Evolutionary conservation across 2,888 invertebrate species (phyloP), one percentile per base, ranked within the genome.

Genomic region (Conus canariensis): DNA sequence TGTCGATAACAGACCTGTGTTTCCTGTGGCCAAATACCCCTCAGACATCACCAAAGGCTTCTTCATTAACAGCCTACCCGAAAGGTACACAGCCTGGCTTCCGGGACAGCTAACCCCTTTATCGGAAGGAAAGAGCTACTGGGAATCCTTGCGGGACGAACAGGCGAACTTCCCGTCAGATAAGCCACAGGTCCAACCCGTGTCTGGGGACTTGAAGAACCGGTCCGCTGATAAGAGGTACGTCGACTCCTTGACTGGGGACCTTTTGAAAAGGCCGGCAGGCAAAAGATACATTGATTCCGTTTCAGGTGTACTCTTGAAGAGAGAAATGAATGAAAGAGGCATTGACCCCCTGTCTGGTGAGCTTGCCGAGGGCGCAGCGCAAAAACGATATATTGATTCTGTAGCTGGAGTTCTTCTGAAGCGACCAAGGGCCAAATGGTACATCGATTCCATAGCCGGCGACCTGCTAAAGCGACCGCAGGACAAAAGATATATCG

Each of bases 241-340:
- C 58, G 22, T 83, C 16, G 83, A 83, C 10, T 83, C 59, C 58
- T 7, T 83, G 9, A n/a, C 83, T 10, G 83, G 83, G 4, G 83
- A 83, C 58, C 59, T 83, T 4, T 22, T 83, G 19, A 83, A 83
- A n/a, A 45, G 83, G 45, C 83, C 83, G 6, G 22, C 83, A 5
- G 9, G 22, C 16, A 83, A 83, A 83, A 56, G 83, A 30, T 80
- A 80, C 74, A 45, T 80, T 25, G 80, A 64, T 64, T 88, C 88
- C 25, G 22, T 88, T 5, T 19, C 88, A n/a, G 88, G 82, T 8
- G 80, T 82, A 60, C 82, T 85, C 4, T 25, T 85, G 22, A 85
- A 60, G 9, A 16, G 25, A 8, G 16, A n/a, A 14, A 10, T 30
- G 0, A 16, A 86, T 19, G 45, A 86, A 45, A 16, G 86, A n/a